These are phyloP conservation scores for Bellardia pandia DNA, from an alignment of 2,888 invertebrate genomes.

Conservation along the genomic window DNA sequence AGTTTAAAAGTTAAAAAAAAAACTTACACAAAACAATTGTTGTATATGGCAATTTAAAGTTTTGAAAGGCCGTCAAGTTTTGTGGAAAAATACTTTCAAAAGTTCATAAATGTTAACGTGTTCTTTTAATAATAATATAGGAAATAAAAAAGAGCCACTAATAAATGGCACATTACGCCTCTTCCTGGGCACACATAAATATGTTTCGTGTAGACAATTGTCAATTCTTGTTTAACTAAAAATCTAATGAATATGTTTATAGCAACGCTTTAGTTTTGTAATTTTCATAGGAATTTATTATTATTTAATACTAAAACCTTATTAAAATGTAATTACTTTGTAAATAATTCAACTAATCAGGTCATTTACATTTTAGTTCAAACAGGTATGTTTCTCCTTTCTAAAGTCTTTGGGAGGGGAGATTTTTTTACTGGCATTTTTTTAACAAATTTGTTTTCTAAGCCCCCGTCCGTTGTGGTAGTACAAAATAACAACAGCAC, in stretches of 20 bases:
- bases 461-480: conserved; percentile 12
- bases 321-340: background rate
- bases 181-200: too few relatives aligned
- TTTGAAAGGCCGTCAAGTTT: background rate
- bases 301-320: background rate
- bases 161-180: background rate
- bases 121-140: background rate
- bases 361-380: conserved; percentile 37
- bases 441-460: conserved; percentile 1
- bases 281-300: background rate
- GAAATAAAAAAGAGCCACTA: background rate
- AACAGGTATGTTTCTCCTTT: background rate
- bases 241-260: background rate
- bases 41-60: background rate
- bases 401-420: background rate
- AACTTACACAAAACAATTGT: background rate
- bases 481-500: background rate
- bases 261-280: background rate
- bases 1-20: background rate
- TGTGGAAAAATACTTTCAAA: background rate
- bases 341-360: conserved; percentile 13
- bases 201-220: too few relatives aligned
- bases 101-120: too few relatives aligned
- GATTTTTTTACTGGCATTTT: conserved; percentile 15
- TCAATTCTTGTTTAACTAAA: too few relatives aligned